Evolutionary conservation across 2,888 invertebrate species (phyloP), one percentile per base, ranked within the genome.

Genomic region (Fragum sueziense): DNA sequence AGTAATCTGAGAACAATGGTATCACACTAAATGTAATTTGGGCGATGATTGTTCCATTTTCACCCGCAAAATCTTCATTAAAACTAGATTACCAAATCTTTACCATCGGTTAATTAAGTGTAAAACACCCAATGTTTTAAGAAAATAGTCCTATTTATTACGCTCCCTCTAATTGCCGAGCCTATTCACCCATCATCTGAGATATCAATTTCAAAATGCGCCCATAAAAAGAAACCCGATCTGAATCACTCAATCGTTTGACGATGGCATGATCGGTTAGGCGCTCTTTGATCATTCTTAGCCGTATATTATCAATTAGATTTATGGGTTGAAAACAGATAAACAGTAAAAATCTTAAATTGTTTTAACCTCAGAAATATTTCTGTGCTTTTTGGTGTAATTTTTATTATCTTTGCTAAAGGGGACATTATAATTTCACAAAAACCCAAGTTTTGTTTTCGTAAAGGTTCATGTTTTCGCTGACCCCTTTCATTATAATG

Each of bases 301-400:
- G 41, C n/a, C 65, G n/a, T 65, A 65, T 65, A 65, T 65, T 65
- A 65, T 65, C 65, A 65, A 65, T 65, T 65, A 65, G 65, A 65
- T 65, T 65, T 65, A 65, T 65, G 65, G 65, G 22, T 65, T 34
- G 31, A 65, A 41, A 62, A 17, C n/a, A 65, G 65, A 65, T 41
- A 65, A 65, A 65, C 65, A 65, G 65, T 25, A 41, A 41, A 54
- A 61, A 6, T 22, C n/a, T 61, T 29, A 33, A 61, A 65, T 17
- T 65, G 41, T 41, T 41, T 65, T 33, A 65, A 65, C 9, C 37
- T 41, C 22, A n/a, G 27, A 33, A 61, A 25, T 25, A 33, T 37
- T 65, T 65, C 25, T 41, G 65, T 20, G 41, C 2, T 65, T 65
- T 34, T 27, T 37, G 41, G 65, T 65, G 41, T 65, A 65, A 41